Conservation (phyloP, 2,888 invertebrate species). For the Platycheirus rosarum region DNA sequence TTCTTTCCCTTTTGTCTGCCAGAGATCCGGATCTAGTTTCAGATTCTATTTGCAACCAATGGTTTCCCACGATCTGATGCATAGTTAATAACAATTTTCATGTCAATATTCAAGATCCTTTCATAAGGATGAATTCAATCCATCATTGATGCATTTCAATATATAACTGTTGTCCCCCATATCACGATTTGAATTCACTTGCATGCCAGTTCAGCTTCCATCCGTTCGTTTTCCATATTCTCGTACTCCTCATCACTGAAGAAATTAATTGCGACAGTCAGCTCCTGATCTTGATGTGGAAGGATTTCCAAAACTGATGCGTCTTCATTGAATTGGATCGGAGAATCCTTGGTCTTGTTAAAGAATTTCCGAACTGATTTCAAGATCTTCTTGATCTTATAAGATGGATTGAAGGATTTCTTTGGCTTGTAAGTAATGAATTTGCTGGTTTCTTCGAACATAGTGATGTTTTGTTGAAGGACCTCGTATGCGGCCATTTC, state of each 20-base stretch:
- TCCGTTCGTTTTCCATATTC: slow-evolving; percentile 76
- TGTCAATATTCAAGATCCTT: slow-evolving; percentile 2
- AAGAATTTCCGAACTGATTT: slow-evolving; percentile 76
- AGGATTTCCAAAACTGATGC: slow-evolving; percentile 57
- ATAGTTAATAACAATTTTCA: slow-evolving; percentile 32
- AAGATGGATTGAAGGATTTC: slow-evolving; percentile 73
- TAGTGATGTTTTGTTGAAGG: slow-evolving; percentile 61
- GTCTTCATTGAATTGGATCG: slow-evolving; percentile 34
- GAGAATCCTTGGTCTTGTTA: slow-evolving; percentile 51
- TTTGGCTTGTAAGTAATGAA: slow-evolving; percentile 68
- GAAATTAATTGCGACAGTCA: slow-evolving; percentile 32
- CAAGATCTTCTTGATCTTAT: slow-evolving; percentile 76
- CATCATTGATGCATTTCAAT: slow-evolving; percentile 15
- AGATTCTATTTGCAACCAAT: not conserved
- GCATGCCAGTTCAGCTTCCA: slow-evolving; percentile 69
- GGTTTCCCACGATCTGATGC: slow-evolving; percentile 47
- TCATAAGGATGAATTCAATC: slow-evolving; percentile 9
- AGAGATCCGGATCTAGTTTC: slow-evolving; percentile 9
- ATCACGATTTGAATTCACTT: slow-evolving; percentile 24
- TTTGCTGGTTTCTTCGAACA: slow-evolving; percentile 25
- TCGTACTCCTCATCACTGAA: slow-evolving; percentile 75
- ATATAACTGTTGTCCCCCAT: no score
- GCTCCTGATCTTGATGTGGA: slow-evolving; percentile 36
- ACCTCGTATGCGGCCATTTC: slow-evolving; percentile 77
- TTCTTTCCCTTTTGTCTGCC: slow-evolving; percentile 26